Conservation (phyloP, 2,797 vertebrate genomes). For the Scleropages formosus region DNA sequence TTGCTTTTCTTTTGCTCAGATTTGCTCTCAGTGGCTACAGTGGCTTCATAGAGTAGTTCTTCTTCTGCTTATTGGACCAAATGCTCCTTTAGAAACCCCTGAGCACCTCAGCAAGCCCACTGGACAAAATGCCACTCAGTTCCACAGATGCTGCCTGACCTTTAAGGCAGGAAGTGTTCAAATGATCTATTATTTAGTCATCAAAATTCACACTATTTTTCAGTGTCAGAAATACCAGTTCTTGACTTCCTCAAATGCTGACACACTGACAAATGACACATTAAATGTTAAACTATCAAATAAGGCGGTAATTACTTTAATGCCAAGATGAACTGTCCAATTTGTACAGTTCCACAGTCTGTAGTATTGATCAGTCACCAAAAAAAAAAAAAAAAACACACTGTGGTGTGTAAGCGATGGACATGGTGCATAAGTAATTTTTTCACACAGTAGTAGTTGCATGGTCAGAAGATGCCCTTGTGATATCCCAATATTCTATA, state of each 20-base stretch:
- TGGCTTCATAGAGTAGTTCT: not conserved
- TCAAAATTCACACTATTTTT: not conserved
- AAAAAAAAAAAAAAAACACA: conserved; percentile 9
- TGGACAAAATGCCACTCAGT: not conserved
- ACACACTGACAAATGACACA: not conserved
- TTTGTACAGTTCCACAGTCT: too few species aligned
- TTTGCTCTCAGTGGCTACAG: not conserved
- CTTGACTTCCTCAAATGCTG: not conserved
- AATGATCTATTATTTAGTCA: not conserved
- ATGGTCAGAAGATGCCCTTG: too few species aligned
- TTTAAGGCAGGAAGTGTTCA: conserved; percentile 4
- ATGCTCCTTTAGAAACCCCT: not conserved
- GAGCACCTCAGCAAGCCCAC: not conserved
- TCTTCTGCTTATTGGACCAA: not conserved
- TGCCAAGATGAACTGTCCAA: too few species aligned
- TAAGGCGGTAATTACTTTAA: not conserved
- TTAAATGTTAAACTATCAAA: not conserved
- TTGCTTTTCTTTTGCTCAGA: not conserved
- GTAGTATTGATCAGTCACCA: too few species aligned
- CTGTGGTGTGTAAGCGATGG: not conserved
- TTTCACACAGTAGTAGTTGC: too few species aligned
- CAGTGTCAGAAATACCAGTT: not conserved
- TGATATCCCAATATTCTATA: too few species aligned
- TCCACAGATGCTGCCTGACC: not conserved
- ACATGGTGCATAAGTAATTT: not conserved